Evolutionary conservation across 2,113 vertebrate species (phyloP), one percentile per base, ranked within the genome.

Genomic region (Oncorhynchus mykiss): DNA sequence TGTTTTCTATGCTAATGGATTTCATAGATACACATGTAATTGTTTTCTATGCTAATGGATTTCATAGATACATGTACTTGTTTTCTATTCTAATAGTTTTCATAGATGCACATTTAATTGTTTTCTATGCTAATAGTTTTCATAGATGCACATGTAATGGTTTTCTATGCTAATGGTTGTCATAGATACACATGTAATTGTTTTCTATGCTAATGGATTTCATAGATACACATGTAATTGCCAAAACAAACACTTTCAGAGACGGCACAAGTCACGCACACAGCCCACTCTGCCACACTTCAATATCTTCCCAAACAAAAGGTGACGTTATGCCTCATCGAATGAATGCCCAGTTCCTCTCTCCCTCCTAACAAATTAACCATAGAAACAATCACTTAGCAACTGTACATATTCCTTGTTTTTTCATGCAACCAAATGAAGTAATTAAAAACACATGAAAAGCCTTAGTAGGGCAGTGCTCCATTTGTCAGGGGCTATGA

Each of bases 351-450:
- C 27, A 31, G 39, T 34, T 45, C n/a, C 51, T 74, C 13, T 72
- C 27, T 68, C 39, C 70, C n/a, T 16, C 13, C 13, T 14, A 5
- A 54, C 14, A 71, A 18, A 76, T 59, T 14, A 73, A 60, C 65
- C 77, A 60, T 73, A 67, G 77, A 79, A 75, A 73, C 70, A 70
- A 79, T 79, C 81, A 73, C 77, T 79, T 79, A 79, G 81, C 81
- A 82, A 82, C 81, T 16, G n/a, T 18, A 60, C 12, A 34, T 57
- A 24, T 18, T 72, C 1, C 22, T 70, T 77, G 12, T 29, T 24
- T n/a, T 3, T 27, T 54, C 22, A 39, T 2, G 3, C 57, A 48
- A 11, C 45, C 51, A 18, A 54, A 54, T 54, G 4, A 54, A 18
- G 13, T 18, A 54, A 54, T 54, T 16, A 54, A 54, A 54, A 16